Percentiles rank a stretch among this genome's conserved stretches.
These are phyloP conservation scores for Phoebastria nigripes DNA, from an alignment of 2,797 vertebrate genomes.

Conservation along the genomic window DNA sequence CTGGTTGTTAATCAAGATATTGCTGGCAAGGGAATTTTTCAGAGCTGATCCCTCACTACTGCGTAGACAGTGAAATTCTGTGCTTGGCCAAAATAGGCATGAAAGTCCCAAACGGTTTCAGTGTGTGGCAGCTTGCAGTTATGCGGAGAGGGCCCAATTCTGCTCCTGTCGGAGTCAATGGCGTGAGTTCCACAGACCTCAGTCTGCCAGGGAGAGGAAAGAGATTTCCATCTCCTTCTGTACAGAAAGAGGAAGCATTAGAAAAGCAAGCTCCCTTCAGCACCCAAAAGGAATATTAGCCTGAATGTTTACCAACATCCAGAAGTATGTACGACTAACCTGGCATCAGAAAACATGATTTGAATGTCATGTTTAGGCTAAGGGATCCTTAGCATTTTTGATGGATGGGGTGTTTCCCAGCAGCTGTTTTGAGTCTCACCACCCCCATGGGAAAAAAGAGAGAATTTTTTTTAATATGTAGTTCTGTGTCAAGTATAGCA, in stretches of 20 bases:
- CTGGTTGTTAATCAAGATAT: neutral
- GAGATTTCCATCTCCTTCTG: neutral
- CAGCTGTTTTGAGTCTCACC: neutral
- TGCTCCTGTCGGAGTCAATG: accelerated
- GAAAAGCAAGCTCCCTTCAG: neutral
- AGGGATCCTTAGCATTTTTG: neutral
- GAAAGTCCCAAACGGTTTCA: neutral
- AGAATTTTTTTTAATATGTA: neutral
- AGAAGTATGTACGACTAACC: neutral
- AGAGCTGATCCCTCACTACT: neutral
- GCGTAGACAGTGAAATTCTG: neutral
- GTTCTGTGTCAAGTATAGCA: neutral
- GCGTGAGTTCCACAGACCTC: neutral
- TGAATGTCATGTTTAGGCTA: neutral
- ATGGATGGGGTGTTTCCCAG: neutral
- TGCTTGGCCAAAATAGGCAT: neutral
- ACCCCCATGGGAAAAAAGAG: neutral
- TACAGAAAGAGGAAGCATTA: neutral
- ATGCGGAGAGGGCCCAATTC: accelerated
- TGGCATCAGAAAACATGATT: accelerated
- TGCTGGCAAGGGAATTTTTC: neutral
- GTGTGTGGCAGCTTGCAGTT: neutral
- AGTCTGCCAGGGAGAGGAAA: neutral
- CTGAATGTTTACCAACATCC: neutral
- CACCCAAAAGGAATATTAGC: neutral